Conservation (phyloP, 53 echinoderm and acorn worm species). For the Paracentrotus lividus region DNA sequence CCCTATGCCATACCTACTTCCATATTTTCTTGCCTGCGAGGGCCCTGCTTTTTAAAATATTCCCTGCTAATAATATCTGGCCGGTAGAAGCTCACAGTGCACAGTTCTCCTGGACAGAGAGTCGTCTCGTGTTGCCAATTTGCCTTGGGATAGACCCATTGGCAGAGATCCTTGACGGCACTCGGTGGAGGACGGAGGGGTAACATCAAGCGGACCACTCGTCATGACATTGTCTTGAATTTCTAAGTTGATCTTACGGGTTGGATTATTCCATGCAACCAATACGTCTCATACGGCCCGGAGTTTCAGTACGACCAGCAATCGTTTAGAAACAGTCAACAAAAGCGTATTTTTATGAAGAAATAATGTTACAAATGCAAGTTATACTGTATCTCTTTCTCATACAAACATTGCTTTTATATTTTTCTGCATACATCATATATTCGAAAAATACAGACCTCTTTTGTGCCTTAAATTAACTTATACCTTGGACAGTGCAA, state of each 20-base stretch:
- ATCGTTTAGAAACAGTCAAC: background rate
- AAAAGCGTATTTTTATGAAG: background rate
- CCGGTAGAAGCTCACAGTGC: background rate
- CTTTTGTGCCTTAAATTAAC: no score
- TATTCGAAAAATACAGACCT: no score
- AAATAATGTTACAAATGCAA: no score
- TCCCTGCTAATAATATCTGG: constrained; percentile 38
- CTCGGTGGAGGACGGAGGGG: constrained; percentile 19
- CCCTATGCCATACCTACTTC: background rate
- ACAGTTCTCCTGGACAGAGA: background rate
- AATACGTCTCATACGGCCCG: background rate
- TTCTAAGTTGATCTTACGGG: background rate
- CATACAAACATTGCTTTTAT: no score
- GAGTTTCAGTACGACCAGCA: background rate
- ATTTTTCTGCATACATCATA: no score
- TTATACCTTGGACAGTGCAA: no score
- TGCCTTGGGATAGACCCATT: constrained; percentile 26
- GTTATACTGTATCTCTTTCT: no score
- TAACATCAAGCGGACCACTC: constrained; percentile 17
- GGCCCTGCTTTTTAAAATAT: constrained; percentile 12
- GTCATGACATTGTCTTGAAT: background rate
- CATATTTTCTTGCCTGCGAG: constrained; percentile 24
- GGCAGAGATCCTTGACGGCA: constrained; percentile 41
- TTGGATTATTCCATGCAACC: background rate
- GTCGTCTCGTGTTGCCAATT: constrained; percentile 41